phyloP scores from a whole-genome alignment of 2,113 vertebrate genomes.

The Tapirus terrestris region DNA sequence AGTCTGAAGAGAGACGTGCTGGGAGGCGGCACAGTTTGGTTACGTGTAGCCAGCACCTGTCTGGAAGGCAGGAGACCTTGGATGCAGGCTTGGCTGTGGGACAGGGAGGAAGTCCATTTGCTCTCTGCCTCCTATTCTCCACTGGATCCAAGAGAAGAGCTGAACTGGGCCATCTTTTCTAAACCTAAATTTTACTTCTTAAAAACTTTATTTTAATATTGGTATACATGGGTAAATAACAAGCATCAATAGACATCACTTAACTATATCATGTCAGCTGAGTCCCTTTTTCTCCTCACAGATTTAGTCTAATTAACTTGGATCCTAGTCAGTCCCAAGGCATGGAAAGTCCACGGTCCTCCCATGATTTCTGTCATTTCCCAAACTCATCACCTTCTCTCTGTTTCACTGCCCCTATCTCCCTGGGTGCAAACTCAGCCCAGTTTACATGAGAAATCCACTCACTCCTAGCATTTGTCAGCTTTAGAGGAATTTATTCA shows the following conservation, averaged over 20 bases:
- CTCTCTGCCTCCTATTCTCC: background rate
- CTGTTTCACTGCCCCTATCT: background rate
- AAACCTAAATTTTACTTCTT: constrained; percentile 32
- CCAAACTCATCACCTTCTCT: background rate
- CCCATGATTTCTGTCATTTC: background rate
- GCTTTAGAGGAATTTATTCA: background rate
- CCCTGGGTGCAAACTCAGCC: background rate
- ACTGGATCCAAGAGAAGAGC: background rate
- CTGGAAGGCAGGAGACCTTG: background rate
- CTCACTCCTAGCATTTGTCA: background rate
- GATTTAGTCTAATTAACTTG: background rate
- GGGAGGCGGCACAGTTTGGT: background rate
- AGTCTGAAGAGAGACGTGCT: background rate
- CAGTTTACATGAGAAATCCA: background rate
- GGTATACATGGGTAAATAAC: background rate
- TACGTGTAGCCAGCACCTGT: background rate
- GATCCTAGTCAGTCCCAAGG: background rate
- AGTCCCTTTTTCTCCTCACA: background rate
- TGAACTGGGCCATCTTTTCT: background rate
- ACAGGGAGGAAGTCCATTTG: background rate
- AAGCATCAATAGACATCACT: background rate
- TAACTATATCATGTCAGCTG: background rate
- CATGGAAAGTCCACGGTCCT: background rate
- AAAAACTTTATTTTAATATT: background rate
- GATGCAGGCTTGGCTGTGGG: background rate